phyloP scores from a whole-genome alignment of 2,113 vertebrate genomes.

The Ictalurus punctatus region DNA sequence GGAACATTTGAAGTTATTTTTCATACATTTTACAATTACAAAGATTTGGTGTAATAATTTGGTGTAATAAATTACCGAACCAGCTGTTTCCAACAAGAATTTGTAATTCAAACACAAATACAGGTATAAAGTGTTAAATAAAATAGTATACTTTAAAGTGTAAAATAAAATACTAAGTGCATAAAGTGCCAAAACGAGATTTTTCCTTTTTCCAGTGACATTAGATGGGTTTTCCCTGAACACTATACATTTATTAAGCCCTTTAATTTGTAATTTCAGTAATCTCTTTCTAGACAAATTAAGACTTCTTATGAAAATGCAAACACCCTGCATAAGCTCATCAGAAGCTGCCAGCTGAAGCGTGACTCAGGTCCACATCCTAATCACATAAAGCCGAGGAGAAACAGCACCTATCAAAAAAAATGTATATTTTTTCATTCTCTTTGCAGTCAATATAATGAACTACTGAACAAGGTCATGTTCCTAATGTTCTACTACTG shows the following conservation, averaged over 20 bases:
- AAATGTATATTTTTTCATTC: not conserved
- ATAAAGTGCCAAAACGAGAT: not conserved
- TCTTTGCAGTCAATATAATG: not conserved
- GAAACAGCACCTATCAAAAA: not conserved
- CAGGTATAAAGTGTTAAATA: not conserved
- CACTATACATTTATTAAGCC: not conserved
- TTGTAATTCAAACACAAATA: not conserved
- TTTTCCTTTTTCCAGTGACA: not conserved
- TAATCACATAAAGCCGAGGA: not conserved
- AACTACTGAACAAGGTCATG: not conserved
- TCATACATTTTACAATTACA: not conserved
- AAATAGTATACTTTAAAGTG: too few relatives aligned
- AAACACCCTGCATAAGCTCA: not conserved
- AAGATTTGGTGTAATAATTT: not conserved
- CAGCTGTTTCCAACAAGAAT: not conserved
- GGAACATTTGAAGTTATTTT: not conserved
- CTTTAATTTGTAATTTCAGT: not conserved
- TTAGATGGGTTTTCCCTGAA: not conserved
- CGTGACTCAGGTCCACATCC: not conserved
- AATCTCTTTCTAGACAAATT: not conserved
- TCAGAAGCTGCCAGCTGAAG: not conserved
- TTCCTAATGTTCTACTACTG: not conserved
- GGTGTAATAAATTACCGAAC: not conserved
- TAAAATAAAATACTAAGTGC: not conserved
- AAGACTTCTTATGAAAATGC: not conserved